Base-by-base conservation (phyloP, 2,888 invertebrate genomes). In the Monoplex corrugatus region DNA sequence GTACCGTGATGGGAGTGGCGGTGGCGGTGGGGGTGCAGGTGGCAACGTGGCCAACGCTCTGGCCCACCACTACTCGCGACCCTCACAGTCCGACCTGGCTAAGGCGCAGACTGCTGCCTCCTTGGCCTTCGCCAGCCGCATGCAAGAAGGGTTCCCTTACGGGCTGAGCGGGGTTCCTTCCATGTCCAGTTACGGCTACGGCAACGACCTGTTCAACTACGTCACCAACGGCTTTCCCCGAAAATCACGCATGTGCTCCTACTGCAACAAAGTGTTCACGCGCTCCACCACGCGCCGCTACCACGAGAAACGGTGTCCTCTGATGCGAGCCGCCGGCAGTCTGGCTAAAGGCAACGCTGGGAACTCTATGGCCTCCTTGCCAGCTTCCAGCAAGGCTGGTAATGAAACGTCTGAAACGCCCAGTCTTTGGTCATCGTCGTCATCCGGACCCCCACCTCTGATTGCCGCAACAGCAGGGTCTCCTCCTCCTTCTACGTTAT, bases 281-380 rank as follows among this genome's bases (percentile, higher is more conserved):
- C 92, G 95, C n/a, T 95, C 95, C 28, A 95, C 95, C 44, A 95
- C 95, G 1, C 91, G 95, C 72, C 93, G 95, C 13, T 95, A 95
- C 90, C 95, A 95, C 87, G 95, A 95, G 90, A 93, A 94, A 83
- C 93, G 95, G 28, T 95, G 95, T 89, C 95, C 95, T n/a, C 90
- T 94, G 43, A 90, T 94, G 43, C 91, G 94, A n/a, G 93, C 93
- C 63, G 93, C 93, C 8, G 94, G 93, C 83, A 94, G 94, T 63
- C 92, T 94, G 84, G 87, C 89, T 40, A 91, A 91, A 35, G 88
- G 88, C 44, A 92, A 50, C 85, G 57, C 87, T 8, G 91, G 88
- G 28, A 88, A n/a, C n/a, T n/a, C n/a, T n/a, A n/a, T n/a, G n/a
- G n/a, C n/a, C n/a, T n/a, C n/a, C n/a, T n/a, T n/a, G n/a, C n/a